Evolutionary conservation across 92 coral and sea anemone genomes (phyloP).

Genomic region (Umimayanthus kanabou): DNA sequence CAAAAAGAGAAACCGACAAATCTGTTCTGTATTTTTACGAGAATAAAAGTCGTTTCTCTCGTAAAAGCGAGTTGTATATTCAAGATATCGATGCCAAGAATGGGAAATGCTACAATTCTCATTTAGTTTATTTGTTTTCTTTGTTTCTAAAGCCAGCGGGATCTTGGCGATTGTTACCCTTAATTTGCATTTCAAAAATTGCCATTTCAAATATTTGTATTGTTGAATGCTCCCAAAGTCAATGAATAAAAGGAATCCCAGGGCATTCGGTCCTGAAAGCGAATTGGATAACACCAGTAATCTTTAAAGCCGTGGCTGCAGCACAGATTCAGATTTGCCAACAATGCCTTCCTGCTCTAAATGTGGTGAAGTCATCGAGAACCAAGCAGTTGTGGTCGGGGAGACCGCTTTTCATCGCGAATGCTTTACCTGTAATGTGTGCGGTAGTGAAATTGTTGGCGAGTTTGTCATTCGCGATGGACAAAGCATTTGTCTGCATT

Average conservation of each 20-base stretch:
- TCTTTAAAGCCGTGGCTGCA: not conserved
- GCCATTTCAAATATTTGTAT: conserved; percentile 37
- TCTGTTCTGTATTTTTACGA: not conserved
- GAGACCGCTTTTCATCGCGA: conserved; percentile 29
- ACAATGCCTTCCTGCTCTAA: conserved; percentile 36
- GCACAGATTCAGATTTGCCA: no score
- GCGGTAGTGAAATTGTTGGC: conserved; percentile 30
- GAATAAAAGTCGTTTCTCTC: not conserved
- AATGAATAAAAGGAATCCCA: not conserved
- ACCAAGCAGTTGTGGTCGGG: conserved; percentile 27
- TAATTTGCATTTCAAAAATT: conserved; percentile 35
- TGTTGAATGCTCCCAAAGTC: not conserved
- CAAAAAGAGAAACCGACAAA: not conserved
- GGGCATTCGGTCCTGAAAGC: not conserved
- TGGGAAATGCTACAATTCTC: not conserved
- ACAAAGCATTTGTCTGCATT: conserved; percentile 28
- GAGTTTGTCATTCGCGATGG: conserved; percentile 44
- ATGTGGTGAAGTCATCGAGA: conserved; percentile 23
- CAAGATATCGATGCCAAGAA: not conserved
- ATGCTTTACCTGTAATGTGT: conserved; percentile 24
- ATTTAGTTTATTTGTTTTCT: not conserved
- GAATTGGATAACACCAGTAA: not conserved
- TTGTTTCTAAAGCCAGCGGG: not conserved
- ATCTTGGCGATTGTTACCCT: not conserved
- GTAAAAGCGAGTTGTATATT: not conserved